Evolutionary conservation across 1,140 invertebrate species (phyloP).

Genomic region (Octopus sinensis): DNA sequence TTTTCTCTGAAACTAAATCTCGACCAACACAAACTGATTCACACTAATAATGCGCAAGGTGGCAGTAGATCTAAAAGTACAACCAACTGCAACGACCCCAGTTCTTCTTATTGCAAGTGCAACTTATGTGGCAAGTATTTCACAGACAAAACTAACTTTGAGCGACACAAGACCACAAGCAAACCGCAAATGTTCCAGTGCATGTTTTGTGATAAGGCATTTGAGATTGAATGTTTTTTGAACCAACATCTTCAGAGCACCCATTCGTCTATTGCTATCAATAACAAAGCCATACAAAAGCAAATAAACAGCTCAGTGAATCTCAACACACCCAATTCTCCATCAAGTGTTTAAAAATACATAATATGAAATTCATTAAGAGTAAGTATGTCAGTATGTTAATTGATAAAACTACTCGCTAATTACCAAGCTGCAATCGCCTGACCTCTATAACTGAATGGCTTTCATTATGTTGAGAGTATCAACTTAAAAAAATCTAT

Average conservation of each 20-base stretch:
- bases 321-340: too few relatives aligned
- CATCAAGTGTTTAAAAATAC: too few relatives aligned
- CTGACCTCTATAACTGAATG: too few relatives aligned
- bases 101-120: background rate
- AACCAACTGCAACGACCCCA: background rate
- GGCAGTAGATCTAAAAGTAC: slow-evolving; percentile 5
- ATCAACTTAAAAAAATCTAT: too few relatives aligned
- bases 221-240: background rate
- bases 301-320: too few relatives aligned
- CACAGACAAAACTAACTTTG: background rate
- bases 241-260: background rate
- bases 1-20: slow-evolving; percentile 24
- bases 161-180: background rate
- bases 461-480: too few relatives aligned
- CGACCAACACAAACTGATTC: slow-evolving; percentile 60
- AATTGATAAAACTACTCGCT: too few relatives aligned
- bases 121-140: background rate
- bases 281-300: background rate
- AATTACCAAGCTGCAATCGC: too few relatives aligned
- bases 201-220: background rate
- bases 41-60: slow-evolving; percentile 47
- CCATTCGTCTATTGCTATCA: background rate
- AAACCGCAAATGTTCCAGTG: background rate
- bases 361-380: too few relatives aligned
- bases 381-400: too few relatives aligned